Base-by-base conservation (phyloP, 1,140 invertebrate species). In the Holotrichia oblita region DNA sequence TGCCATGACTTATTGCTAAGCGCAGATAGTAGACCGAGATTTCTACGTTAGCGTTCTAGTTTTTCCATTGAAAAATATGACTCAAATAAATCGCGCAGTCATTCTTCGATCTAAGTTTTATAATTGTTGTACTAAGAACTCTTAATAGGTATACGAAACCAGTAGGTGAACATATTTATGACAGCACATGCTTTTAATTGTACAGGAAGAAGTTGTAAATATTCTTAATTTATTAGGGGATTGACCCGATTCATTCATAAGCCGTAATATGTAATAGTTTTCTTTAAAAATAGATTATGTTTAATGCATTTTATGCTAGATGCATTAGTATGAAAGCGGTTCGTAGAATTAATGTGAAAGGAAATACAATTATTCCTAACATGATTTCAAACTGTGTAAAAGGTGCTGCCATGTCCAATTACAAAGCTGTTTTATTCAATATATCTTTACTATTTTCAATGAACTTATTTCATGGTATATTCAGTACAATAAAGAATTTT, bases 51-150 rank as follows among this genome's bases (percentile, higher is more conserved):
- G 17, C 12, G 14, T 20, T 55, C 48, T 55, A 55, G 12, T 55
- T 55, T 55, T 55, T 55, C 48, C 14, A 55, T 55, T 55, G 48
- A 55, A 55, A 55, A 55, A 55, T 55, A 55, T 55, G 48, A 55
- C 48, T 55, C 12, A 55, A 55, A 55, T 55, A 55, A 55, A 55
- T 55, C 48, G 48, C 48, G 14, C 2, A 34, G 61, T 14, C 6
- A 27, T 69, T 24, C 61, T 27, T 69, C 61, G 61, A 69, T 14
- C 6, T 69, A 69, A 69, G 27, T 22, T 69, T 69, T 69, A 69
- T 69, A 69, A 69, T 69, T 69, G 61, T 69, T 69, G 27, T 34
- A 34, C 20, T 6, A 27, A 34, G 20, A 69, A 69, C 61, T 34
- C 61, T 34, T 34, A 55, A 55, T 17, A n/a, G 48, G 9, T 14